phyloP scores from a whole-genome alignment of 2,797 vertebrate species.

The Halcyon leucocephala region DNA sequence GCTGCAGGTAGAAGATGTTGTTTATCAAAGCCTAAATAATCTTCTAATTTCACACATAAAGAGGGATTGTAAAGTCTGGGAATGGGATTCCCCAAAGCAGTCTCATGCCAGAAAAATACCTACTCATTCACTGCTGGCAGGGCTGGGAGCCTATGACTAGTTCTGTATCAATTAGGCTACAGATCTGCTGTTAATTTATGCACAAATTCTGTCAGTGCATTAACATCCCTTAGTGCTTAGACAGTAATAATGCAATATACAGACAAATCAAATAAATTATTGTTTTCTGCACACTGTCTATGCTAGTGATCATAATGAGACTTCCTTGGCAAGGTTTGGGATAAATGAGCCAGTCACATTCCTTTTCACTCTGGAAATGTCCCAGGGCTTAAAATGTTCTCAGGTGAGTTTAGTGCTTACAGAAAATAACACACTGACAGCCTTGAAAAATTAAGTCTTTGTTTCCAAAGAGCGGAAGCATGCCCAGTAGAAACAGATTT shows the following conservation, averaged over 20 bases:
- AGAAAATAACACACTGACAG: background rate
- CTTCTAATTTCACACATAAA: background rate
- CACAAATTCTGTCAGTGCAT: background rate
- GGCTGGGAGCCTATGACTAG: background rate
- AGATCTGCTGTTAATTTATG: background rate
- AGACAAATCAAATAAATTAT: background rate
- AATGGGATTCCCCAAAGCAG: constrained; percentile 40
- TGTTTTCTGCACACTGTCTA: background rate
- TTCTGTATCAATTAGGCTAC: background rate
- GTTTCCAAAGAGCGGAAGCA: background rate
- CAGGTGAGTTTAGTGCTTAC: background rate
- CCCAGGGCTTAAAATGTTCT: background rate
- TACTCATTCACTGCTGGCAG: background rate
- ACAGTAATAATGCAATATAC: background rate
- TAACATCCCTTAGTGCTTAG: background rate
- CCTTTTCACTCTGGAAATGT: background rate
- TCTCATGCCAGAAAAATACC: background rate
- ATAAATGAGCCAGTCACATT: background rate
- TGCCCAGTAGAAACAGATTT: background rate
- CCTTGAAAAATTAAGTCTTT: background rate
- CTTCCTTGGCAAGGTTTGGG: background rate
- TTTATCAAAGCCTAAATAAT: constrained; percentile 53
- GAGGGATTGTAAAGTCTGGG: constrained; percentile 7
- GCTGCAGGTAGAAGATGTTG: constrained; percentile 11
- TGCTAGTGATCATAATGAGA: background rate